Evolutionary conservation across 1,140 invertebrate genomes (phyloP).

Genomic region (Penaeus indicus): DNA sequence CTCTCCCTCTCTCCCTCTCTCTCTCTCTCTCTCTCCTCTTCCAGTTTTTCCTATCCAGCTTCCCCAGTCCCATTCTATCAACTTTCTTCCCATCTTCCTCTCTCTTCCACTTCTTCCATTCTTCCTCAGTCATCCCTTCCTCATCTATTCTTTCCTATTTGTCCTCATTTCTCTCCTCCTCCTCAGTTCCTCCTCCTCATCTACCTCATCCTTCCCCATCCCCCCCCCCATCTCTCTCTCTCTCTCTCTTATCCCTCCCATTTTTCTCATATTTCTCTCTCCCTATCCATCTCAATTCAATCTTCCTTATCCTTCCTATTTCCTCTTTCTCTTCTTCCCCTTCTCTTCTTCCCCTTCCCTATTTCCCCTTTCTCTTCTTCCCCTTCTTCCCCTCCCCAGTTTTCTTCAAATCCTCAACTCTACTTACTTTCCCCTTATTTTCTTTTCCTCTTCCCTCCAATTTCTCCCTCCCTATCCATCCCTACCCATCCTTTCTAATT

Average conservation of each 20-base stretch:
- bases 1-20: no score
- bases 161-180: neutral
- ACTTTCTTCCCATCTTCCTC: neutral
- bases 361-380: neutral
- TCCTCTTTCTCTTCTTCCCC: no score
- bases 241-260: constrained; percentile 12
- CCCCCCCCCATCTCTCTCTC: neutral
- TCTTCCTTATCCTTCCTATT: no score
- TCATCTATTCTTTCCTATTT: neutral
- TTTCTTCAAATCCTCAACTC: neutral
- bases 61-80: neutral
- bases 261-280: constrained; percentile 4
- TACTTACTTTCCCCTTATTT: neutral
- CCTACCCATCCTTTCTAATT: no score
- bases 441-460: neutral
- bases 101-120: neutral
- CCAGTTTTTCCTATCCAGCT: no score
- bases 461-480: neutral
- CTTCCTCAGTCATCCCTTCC: neutral
- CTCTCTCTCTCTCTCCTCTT: no score
- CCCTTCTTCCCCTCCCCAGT: neutral
- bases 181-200: no score
- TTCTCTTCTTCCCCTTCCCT: no score
- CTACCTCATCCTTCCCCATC: neutral
- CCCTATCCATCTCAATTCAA: no score